A percentile compares a stretch with the other conserved stretches of the same genome.
Conservation (phyloP, 2,888 invertebrate species). For the Athetis lepigone region DNA sequence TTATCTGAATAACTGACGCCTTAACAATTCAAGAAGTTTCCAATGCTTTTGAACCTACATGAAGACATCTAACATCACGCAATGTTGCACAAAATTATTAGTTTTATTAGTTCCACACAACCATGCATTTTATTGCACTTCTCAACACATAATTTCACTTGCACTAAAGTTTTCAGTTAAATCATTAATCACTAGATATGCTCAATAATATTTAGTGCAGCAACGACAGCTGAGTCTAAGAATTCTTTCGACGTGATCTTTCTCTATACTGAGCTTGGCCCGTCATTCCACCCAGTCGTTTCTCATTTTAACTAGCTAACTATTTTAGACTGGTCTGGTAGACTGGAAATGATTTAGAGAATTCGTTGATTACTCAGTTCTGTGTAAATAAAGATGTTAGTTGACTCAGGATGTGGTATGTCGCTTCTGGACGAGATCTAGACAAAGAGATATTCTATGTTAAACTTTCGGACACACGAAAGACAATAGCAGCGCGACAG, state of each 20-base stretch:
- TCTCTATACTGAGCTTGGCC: slow-evolving; percentile 39
- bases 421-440: slow-evolving; percentile 6
- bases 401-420: slow-evolving; percentile 42
- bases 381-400: slow-evolving; percentile 21
- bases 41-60: too few relatives aligned
- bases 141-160: neutral
- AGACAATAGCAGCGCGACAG: too few relatives aligned
- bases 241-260: slow-evolving; percentile 55
- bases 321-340: slow-evolving; percentile 34
- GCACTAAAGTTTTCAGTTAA: neutral
- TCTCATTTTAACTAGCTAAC: slow-evolving; percentile 55
- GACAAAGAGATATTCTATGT: slow-evolving; percentile 19
- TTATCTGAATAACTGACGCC: too few relatives aligned
- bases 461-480: too few relatives aligned
- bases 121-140: neutral
- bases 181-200: slow-evolving; percentile 24
- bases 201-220: slow-evolving; percentile 38
- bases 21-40: too few relatives aligned
- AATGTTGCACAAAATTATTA: neutral
- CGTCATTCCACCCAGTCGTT: slow-evolving; percentile 43
- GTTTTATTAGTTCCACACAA: neutral
- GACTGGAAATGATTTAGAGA: slow-evolving; percentile 36
- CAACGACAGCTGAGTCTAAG: slow-evolving; percentile 45
- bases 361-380: slow-evolving; percentile 36
- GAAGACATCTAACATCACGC: too few relatives aligned